A percentile compares a stretch with the other conserved stretches of the same genome.
phyloP scores from a whole-genome alignment of 2,113 vertebrate genomes.

The Elgaria multicarinata region DNA sequence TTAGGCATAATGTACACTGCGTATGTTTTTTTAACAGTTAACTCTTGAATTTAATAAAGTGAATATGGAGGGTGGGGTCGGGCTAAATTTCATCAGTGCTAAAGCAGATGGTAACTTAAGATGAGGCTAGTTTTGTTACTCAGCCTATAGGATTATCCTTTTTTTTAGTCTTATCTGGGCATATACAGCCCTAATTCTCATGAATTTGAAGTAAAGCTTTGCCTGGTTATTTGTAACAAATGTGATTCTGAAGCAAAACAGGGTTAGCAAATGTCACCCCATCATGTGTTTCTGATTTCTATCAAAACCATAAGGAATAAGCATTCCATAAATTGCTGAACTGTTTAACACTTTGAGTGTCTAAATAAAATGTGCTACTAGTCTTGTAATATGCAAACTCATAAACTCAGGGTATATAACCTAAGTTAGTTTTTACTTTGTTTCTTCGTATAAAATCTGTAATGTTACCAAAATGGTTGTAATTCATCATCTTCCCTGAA shows the following conservation, averaged over 20 bases:
- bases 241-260: conserved; percentile 11
- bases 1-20: background rate
- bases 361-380: background rate
- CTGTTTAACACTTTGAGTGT: conserved; percentile 1
- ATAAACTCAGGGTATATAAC: background rate
- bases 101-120: background rate
- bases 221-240: background rate
- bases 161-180: background rate
- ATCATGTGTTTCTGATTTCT: background rate
- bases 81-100: background rate
- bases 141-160: background rate
- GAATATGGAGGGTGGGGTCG: background rate
- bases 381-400: background rate
- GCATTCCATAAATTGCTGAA: background rate
- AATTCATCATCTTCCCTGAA: background rate
- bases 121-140: background rate
- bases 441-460: background rate
- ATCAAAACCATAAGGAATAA: background rate
- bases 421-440: background rate
- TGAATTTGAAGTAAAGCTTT: background rate
- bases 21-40: conserved; percentile 38
- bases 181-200: background rate
- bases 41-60: conserved; percentile 4
- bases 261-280: background rate
- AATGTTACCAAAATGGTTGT: background rate